phyloP scores from a whole-genome alignment of 2,888 invertebrate genomes.

The Stegophylla sp. region DNA sequence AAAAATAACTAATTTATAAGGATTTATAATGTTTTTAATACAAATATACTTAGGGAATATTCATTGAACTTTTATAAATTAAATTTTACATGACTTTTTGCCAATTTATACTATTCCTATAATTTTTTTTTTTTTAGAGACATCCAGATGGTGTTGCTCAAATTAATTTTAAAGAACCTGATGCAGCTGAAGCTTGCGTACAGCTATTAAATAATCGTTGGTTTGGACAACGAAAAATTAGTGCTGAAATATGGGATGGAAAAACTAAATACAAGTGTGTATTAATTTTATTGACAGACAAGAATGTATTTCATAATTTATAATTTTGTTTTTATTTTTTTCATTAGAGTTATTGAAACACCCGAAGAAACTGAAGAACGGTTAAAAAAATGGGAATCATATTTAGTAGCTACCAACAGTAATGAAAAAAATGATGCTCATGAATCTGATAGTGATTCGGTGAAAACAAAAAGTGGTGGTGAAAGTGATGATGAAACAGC shows the following conservation, averaged over 20 bases:
- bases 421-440: conserved; percentile 44
- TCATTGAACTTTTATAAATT: background rate
- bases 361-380: conserved; percentile 84
- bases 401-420: conserved; percentile 66
- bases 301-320: conserved; percentile 10
- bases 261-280: conserved; percentile 83
- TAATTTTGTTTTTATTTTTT: conserved; percentile 57
- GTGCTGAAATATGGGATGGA: conserved; percentile 93
- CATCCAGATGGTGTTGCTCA: conserved; percentile 95
- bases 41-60: no score
- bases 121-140: conserved; percentile 67
- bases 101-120: no score
- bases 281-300: background rate
- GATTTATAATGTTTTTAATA: no score
- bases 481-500: conserved; percentile 54
- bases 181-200: conserved; percentile 90
- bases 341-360: conserved; percentile 82
- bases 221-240: conserved; percentile 85
- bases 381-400: conserved; percentile 86
- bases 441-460: conserved; percentile 50
- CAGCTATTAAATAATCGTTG: conserved; percentile 85
- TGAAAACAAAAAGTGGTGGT: conserved; percentile 51
- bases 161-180: conserved; percentile 86
- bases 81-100: no score
- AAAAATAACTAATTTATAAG: no score